These are phyloP conservation scores for Salticus scenicus DNA, from an alignment of 2,888 invertebrate species.

Conservation along the genomic window DNA sequence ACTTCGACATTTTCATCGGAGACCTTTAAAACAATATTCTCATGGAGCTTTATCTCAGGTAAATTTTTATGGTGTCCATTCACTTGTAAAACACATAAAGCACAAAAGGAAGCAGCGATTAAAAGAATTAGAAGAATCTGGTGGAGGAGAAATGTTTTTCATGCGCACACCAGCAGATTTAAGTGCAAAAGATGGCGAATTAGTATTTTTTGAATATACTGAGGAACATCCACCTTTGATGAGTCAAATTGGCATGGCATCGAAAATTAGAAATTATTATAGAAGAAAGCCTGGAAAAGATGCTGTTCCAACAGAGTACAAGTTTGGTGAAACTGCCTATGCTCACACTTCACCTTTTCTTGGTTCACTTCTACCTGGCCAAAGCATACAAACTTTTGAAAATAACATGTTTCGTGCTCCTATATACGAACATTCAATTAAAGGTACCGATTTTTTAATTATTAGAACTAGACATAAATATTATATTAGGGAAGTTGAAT, in stretches of 20 bases:
- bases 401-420: conserved; percentile 98
- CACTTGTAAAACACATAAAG: conserved; percentile 90
- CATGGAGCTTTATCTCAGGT: conserved; percentile 84
- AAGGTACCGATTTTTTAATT: conserved; percentile 89
- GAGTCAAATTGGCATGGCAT: conserved; percentile 99
- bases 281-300: conserved; percentile 94
- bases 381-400: conserved; percentile 94
- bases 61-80: conserved; percentile 87
- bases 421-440: conserved; percentile 89
- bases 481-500: conserved; percentile 91
- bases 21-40: conserved; percentile 89
- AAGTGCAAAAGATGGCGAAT: conserved; percentile 89
- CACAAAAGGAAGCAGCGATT: conserved; percentile 91
- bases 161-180: conserved; percentile 97
- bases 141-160: conserved; percentile 99
- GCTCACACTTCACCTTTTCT: conserved; percentile 98
- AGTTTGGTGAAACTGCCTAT: conserved; percentile 95
- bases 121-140: conserved; percentile 90
- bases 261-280: conserved; percentile 98
- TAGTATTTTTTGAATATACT: conserved; percentile 93
- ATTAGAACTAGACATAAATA: conserved; percentile 89
- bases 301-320: conserved; percentile 83
- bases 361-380: conserved; percentile 94
- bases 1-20: conserved; percentile 94
- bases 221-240: conserved; percentile 98